A percentile compares a stretch with the other conserved stretches of the same genome.
Conservation (phyloP, 2,113 vertebrate genomes). For the Helogale parvula region DNA sequence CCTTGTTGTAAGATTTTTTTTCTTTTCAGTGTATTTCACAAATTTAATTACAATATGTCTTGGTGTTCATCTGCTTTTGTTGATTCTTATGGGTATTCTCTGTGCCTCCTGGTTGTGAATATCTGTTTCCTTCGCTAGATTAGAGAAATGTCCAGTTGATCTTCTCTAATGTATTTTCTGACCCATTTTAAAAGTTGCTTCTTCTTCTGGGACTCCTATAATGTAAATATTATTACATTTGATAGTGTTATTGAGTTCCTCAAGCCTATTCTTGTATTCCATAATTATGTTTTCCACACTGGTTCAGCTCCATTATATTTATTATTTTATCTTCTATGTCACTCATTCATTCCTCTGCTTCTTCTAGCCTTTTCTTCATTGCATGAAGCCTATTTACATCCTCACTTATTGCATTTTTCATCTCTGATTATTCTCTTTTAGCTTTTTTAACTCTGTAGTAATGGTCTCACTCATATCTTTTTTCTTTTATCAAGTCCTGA, state of each 20-base stretch:
- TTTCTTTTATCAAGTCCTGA: background rate
- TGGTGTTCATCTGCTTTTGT: background rate
- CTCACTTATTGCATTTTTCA: background rate
- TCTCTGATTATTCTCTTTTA: background rate
- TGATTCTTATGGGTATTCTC: background rate
- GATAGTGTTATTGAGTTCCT: background rate
- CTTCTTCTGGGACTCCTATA: background rate
- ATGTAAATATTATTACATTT: background rate
- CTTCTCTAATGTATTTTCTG: background rate
- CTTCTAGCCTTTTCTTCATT: background rate
- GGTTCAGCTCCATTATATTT: background rate
- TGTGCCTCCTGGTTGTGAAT: background rate
- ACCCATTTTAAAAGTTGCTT: background rate
- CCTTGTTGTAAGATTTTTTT: background rate
- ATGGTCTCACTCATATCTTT: background rate
- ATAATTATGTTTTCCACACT: background rate
- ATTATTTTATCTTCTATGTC: background rate
- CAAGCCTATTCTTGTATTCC: background rate
- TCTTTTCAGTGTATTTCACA: background rate
- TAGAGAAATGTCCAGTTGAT: background rate
- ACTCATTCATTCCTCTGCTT: background rate
- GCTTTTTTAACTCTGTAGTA: background rate
- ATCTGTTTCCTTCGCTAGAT: background rate
- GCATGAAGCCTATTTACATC: background rate
- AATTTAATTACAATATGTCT: background rate